Percentiles rank a stretch among this genome's conserved stretches.
phyloP scores from a whole-genome alignment of 2,888 invertebrate genomes.

The Buathra laborator region DNA sequence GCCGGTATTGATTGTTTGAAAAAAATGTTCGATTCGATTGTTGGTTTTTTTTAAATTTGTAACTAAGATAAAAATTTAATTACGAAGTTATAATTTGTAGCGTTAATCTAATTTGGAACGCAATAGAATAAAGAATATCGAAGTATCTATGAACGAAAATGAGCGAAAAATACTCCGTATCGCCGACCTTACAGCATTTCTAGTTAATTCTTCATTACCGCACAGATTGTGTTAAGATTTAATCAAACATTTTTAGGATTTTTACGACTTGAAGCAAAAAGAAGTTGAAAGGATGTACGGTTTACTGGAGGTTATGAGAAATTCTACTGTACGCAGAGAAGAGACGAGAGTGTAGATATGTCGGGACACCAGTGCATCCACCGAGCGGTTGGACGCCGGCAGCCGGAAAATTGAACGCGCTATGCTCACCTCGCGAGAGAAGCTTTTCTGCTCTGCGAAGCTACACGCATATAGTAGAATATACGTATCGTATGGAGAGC shows the following conservation, averaged over 20 bases:
- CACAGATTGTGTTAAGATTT: no score
- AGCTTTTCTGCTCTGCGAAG: constrained; percentile 26
- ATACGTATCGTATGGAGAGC: neutral
- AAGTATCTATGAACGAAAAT: no score
- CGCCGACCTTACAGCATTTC: no score
- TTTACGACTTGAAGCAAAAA: no score
- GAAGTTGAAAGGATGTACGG: neutral
- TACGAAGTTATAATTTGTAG: no score
- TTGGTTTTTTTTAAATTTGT: no score
- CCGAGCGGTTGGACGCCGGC: constrained; percentile 20
- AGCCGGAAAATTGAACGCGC: constrained; percentile 54
- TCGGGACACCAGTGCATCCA: neutral
- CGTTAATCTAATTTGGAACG: no score
- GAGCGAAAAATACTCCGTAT: no score
- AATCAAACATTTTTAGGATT: no score
- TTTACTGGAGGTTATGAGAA: neutral
- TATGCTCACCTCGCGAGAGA: constrained; percentile 19
- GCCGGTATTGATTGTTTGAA: neutral
- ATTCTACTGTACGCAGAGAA: neutral
- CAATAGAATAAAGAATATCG: no score
- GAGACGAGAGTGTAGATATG: neutral
- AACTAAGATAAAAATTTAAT: no score
- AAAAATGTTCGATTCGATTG: neutral
- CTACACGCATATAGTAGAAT: neutral
- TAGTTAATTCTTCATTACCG: no score